Evolutionary conservation across 1,140 invertebrate species (phyloP).

Genomic region (Caligus rogercresseyi): DNA sequence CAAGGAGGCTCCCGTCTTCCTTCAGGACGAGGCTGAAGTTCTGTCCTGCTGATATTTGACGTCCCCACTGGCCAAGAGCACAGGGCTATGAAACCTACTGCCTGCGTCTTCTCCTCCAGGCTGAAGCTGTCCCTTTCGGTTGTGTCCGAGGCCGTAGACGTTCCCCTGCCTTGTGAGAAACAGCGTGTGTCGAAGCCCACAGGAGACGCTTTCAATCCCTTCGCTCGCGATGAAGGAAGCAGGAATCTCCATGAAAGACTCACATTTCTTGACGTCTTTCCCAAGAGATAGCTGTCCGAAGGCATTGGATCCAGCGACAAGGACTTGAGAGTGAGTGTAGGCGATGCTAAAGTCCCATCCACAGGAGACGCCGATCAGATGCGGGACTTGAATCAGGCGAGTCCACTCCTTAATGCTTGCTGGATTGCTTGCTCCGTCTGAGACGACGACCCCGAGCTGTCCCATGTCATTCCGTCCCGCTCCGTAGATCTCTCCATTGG

Average conservation of each 20-base stretch:
- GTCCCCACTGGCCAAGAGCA: background rate
- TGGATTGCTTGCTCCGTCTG: background rate
- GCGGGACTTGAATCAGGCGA: background rate
- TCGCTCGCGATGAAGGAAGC: background rate
- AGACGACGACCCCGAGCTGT: background rate
- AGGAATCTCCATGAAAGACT: background rate
- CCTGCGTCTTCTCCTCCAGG: background rate
- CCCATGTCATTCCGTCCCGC: constrained; percentile 5
- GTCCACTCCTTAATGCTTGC: background rate
- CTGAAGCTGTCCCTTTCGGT: constrained; percentile 1
- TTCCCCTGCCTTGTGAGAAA: background rate
- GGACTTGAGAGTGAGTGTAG: background rate
- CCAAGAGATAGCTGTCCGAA: background rate
- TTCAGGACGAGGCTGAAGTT: background rate
- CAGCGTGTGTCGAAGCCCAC: constrained; percentile 1
- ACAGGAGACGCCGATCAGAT: background rate
- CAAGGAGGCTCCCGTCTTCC: background rate
- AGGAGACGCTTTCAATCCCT: background rate
- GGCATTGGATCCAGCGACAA: constrained; percentile 6
- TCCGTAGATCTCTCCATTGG: background rate
- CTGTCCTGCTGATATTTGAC: background rate
- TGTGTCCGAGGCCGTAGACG: background rate
- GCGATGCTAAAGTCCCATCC: constrained; percentile 15
- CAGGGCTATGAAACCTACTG: background rate
- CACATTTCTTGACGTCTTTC: background rate